A percentile compares a stretch with the other conserved stretches of the same genome.
phyloP scores from a whole-genome alignment of 2,888 invertebrate genomes.

The Dione juno region DNA sequence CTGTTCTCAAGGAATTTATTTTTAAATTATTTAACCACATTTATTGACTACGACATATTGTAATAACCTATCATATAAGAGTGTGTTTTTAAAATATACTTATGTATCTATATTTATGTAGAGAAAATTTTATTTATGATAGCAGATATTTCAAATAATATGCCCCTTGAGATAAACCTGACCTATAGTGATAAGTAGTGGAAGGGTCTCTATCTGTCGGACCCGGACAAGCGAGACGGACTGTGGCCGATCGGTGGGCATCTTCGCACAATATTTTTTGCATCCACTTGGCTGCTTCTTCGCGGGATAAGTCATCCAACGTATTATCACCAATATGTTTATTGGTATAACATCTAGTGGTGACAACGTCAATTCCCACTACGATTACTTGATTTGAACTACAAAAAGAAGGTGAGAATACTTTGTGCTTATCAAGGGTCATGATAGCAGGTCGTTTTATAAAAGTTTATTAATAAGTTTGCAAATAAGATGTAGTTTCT shows the following conservation, averaged over 20 bases:
- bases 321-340: slow-evolving; percentile 72
- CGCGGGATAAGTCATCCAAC: slow-evolving; percentile 33
- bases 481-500: slow-evolving; percentile 41
- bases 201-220: slow-evolving; percentile 55
- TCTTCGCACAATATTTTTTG: slow-evolving; percentile 51
- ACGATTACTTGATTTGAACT: slow-evolving; percentile 81
- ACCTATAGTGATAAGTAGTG: slow-evolving; percentile 66
- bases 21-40: too few relatives aligned
- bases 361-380: slow-evolving; percentile 80
- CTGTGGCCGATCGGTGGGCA: slow-evolving; percentile 45
- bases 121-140: slow-evolving; percentile 42
- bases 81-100: neutral
- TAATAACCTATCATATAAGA: neutral
- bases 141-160: slow-evolving; percentile 62
- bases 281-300: slow-evolving; percentile 45
- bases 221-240: slow-evolving; percentile 43
- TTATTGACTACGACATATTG: too few relatives aligned
- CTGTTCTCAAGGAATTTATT: too few relatives aligned
- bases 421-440: slow-evolving; percentile 44
- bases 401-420: slow-evolving; percentile 60
- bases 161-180: slow-evolving; percentile 70
- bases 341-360: slow-evolving; percentile 80
- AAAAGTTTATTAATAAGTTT: slow-evolving; percentile 55
- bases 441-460: slow-evolving; percentile 36
- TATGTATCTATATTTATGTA: neutral